Base-by-base conservation (phyloP, 2,113 vertebrate species). In the Benitochromis conjunctus region DNA sequence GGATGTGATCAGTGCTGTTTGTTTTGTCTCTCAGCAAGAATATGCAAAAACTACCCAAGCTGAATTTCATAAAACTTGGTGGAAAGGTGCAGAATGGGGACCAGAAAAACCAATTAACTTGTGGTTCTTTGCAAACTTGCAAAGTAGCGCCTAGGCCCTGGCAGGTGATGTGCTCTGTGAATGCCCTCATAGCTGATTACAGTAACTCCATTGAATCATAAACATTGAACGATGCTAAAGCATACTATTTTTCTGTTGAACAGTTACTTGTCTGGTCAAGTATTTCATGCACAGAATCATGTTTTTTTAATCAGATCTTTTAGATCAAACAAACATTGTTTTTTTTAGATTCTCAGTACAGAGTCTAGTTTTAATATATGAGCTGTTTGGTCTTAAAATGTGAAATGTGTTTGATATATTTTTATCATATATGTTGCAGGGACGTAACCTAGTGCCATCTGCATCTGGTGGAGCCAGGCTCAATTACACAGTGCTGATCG, bases 401-500 rank as follows among this genome's bases (percentile, higher is more conserved):
- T 51, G 60, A 79, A 80, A 46, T 34, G 5, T 19, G 62, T 34
- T 54, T 76, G 36, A 57, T 29, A 19, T 48, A 6, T 66, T 77
- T 4, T 0, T n/a, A 12, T 43, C 78, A 21, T 81, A 48, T 53
- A 9, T 83, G 24, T 74, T 88, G 38, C 92, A 99, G 99, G 99
- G 99, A 48, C 98, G 97, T 87, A 99, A 99, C 93, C 96, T 99
- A 93, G 97, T 99, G 85, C 99, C 99, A 0, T 98, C 98, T 0
- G 97, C 98, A 9, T 95, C 98, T 0, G 98, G 98, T 7, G 98
- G 99, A 71, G 98, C 97, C 36, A 97, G 98, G 92, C 97, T 99
- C 84, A 99, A 99, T 94, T 99, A 99, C 96, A 98, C 98, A 0
- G 98, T 99, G 90, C 94, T 98, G 92, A 96, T 99, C 0, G 99